Base-by-base conservation (phyloP, 2,888 invertebrate species). In the Tineola bisselliella region DNA sequence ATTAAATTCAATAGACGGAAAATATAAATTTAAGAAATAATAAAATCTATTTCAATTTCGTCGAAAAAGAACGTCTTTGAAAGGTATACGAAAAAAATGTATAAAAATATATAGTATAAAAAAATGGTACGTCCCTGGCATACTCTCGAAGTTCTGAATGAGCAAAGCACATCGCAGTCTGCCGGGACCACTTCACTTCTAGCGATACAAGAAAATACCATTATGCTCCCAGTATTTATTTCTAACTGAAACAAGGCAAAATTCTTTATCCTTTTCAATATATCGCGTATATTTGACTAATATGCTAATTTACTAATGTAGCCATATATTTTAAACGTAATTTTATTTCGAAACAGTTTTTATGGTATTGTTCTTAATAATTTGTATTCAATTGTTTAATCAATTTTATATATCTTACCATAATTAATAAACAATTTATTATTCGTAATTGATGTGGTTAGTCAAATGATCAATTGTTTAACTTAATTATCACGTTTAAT, bases 121-220 rank as follows among this genome's bases (percentile, higher is more conserved):
- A 58, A 58, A 30, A 33, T 58, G 15, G 58, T 58, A 58, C 15
- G 17, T 19, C 19, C 10, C 19, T 25, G 56, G 30, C 56, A 30
- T 19, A 30, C 58, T 58, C 33, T 33, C 19, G 19, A 58, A 58
- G 58, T 56, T 19, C 30, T 56, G 56, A 48, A 15, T 56, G 56
- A 30, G 56, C 17, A 17, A 10, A 17, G 13, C 8, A 48, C 48
- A 48, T 48, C 48, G 48, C 48, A 48, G 48, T 15, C 58, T 30
- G 52, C 30, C 48, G 60, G 44, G 52, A 44, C 18, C 60, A 30
- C 60, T 60, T 19, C 60, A 30, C 31, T 44, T 30, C 38, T 25
- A 30, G 59, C 60, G 60, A 60, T 60, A 60, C 60, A 60, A 60
- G 60, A 60, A 44, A 48, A 60, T 48, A 17, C 60, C 60, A 60